These are phyloP conservation scores for Cataglyphis altisquamis DNA, from an alignment of 2,888 invertebrate genomes.

Conservation along the genomic window DNA sequence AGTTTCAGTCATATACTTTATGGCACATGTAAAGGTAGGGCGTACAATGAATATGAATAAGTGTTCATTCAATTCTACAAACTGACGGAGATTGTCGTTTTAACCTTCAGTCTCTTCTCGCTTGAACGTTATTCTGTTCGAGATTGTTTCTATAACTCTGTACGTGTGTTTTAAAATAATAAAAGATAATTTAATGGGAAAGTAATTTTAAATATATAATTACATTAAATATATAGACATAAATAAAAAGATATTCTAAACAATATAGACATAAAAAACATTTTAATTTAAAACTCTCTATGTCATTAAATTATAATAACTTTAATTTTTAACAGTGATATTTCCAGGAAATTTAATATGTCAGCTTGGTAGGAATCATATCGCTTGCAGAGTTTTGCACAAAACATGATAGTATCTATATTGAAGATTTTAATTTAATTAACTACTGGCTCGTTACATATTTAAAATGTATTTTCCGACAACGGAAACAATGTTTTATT, in stretches of 20 bases:
- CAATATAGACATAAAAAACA: background rate
- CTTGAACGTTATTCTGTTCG: background rate
- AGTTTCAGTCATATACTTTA: conserved; percentile 61
- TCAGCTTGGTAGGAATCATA: background rate
- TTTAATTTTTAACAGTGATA: conserved; percentile 12
- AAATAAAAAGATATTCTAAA: background rate
- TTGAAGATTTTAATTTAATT: conserved; percentile 50
- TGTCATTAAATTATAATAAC: background rate
- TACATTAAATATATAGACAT: background rate
- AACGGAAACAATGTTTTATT: conserved; percentile 35
- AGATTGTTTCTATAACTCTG: background rate
- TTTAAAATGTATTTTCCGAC: conserved; percentile 60
- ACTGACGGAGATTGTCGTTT: background rate
- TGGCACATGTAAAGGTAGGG: conserved; percentile 63
- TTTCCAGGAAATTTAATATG: conserved; percentile 15
- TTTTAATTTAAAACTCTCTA: background rate
- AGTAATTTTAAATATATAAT: background rate
- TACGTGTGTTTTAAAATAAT: background rate
- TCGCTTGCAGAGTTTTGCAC: background rate
- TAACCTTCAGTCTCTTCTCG: conserved; percentile 27
- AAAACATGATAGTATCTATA: background rate
- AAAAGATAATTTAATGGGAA: background rate
- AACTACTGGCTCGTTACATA: conserved; percentile 54
- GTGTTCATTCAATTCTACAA: conserved; percentile 58
- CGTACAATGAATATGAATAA: conserved; percentile 74